These are phyloP conservation scores for Pachymerium ferrugineum DNA, from an alignment of 2,888 invertebrate genomes.

Conservation along the genomic window DNA sequence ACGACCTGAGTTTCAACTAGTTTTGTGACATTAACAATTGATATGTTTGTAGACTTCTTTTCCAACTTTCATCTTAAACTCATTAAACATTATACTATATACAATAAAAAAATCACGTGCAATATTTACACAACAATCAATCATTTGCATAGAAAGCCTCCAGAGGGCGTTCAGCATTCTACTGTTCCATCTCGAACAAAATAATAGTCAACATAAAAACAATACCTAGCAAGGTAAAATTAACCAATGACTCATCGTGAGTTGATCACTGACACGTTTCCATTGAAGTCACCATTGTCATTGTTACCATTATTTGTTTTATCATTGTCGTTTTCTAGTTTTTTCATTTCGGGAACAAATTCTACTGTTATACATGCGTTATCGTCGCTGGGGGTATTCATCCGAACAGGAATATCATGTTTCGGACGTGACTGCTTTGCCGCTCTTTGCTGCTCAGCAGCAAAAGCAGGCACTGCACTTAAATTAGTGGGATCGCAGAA, in stretches of 20 bases:
- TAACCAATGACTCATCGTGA: neutral
- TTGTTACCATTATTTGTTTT: neutral
- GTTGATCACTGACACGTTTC: neutral
- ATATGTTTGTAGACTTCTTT: conserved; percentile 1
- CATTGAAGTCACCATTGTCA: conserved; percentile 1
- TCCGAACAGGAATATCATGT: neutral
- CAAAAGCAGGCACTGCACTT: conserved; percentile 6
- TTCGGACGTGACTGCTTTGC: neutral
- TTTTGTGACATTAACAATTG: conserved; percentile 10
- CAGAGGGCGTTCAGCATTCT: too few species aligned
- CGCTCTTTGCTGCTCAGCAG: conserved; percentile 7
- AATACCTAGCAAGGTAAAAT: too few species aligned
- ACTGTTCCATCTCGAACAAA: too few species aligned
- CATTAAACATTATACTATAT: neutral
- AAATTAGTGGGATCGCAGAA: neutral
- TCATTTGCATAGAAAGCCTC: neutral
- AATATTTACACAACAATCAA: neutral
- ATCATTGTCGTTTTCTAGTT: neutral
- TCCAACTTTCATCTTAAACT: neutral
- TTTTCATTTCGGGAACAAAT: neutral
- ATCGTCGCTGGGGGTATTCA: neutral
- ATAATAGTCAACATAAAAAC: too few species aligned
- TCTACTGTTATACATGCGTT: neutral
- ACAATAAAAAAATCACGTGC: neutral
- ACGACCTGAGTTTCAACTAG: neutral